Conservation (phyloP, 1,140 invertebrate species). For the Diorhabda elongata region DNA sequence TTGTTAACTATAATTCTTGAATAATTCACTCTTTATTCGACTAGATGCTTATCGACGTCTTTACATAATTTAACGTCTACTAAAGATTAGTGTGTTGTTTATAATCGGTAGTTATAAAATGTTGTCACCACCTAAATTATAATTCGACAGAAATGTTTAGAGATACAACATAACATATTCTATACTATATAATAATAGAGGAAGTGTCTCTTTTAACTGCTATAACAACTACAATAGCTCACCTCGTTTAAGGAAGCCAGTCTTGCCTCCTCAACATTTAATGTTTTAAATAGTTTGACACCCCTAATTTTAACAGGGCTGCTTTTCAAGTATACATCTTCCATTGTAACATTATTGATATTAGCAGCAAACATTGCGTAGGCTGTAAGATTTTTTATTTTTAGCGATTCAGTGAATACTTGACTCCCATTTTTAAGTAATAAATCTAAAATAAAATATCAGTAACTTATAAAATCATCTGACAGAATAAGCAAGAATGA, state of each 20-base stretch:
- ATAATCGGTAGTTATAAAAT: too few species aligned
- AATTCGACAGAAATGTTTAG: too few species aligned
- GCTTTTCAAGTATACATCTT: conserved; percentile 21
- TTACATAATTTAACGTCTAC: too few species aligned
- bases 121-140: too few species aligned
- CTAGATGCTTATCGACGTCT: too few species aligned
- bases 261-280: conserved; percentile 12
- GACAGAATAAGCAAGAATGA: neutral
- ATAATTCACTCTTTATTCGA: too few species aligned
- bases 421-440: conserved; percentile 22
- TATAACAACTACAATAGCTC: neutral
- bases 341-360: conserved; percentile 28
- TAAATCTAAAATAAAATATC: conserved; percentile 27
- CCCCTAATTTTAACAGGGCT: conserved; percentile 18
- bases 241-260: conserved; percentile 21
- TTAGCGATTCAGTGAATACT: conserved; percentile 17
- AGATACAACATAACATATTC: too few species aligned
- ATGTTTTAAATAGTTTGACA: conserved; percentile 24
- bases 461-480: conserved; percentile 6
- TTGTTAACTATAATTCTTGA: too few species aligned
- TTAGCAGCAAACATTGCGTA: conserved; percentile 14
- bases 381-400: conserved; percentile 23
- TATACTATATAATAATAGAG: too few species aligned
- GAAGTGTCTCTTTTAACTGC: too few species aligned
- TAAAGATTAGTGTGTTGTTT: too few species aligned